These are phyloP conservation scores for Mactra quadrangularis DNA, from an alignment of 1,140 invertebrate genomes.

Conservation along the genomic window DNA sequence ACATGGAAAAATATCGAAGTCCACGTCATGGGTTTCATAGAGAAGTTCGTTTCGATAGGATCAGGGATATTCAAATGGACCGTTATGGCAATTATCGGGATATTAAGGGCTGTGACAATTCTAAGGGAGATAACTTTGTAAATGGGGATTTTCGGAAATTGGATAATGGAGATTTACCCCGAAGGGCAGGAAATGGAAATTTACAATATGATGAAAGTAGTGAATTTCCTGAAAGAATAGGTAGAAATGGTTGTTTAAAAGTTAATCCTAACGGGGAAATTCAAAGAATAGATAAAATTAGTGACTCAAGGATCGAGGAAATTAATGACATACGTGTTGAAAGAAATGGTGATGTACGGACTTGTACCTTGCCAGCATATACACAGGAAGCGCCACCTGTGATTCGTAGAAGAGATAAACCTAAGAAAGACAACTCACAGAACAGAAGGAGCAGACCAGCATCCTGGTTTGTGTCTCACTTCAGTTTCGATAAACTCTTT, in stretches of 20 bases:
- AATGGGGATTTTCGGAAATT: slow-evolving; percentile 13
- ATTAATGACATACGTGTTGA: slow-evolving; percentile 22
- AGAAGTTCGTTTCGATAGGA: slow-evolving; percentile 21
- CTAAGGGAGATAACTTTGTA: not conserved
- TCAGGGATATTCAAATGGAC: slow-evolving; percentile 22
- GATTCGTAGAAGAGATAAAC: slow-evolving; percentile 47
- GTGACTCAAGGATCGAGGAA: slow-evolving; percentile 3
- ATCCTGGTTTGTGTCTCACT: slow-evolving; percentile 63
- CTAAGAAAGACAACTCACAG: slow-evolving; percentile 46
- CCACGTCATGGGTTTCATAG: slow-evolving; percentile 25
- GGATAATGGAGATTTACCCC: slow-evolving; percentile 26
- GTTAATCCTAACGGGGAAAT: not conserved
- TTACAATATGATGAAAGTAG: slow-evolving; percentile 1
- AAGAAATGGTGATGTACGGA: slow-evolving; percentile 29
- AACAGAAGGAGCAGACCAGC: slow-evolving; percentile 54
- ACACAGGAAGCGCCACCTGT: slow-evolving; percentile 45
- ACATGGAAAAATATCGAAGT: slow-evolving; percentile 20
- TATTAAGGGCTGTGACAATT: not conserved
- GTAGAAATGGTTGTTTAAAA: not conserved
- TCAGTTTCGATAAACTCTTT: slow-evolving; percentile 62
- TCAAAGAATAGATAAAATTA: slow-evolving; percentile 6
- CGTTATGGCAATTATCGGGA: not conserved
- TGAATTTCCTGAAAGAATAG: slow-evolving; percentile 9
- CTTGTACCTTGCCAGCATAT: slow-evolving; percentile 41
- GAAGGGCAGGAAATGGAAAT: slow-evolving; percentile 11